Conservation (phyloP, 2,888 invertebrate genomes). For the Strigamia transsilvanica region DNA sequence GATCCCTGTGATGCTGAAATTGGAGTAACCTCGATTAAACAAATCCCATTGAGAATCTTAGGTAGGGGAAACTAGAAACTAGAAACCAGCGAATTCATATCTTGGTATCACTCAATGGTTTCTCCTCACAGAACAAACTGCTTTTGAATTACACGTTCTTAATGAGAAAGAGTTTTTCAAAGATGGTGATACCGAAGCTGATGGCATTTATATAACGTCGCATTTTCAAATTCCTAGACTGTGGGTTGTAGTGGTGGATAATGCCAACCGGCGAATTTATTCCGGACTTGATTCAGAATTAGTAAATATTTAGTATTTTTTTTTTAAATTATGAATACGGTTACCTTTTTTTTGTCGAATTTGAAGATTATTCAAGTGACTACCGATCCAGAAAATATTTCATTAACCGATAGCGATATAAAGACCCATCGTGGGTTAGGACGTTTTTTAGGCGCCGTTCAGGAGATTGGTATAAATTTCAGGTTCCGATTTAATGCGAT, state of each 20-base stretch:
- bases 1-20: background rate
- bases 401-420: background rate
- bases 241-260: background rate
- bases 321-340: background rate
- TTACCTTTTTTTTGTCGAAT: background rate
- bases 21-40: background rate
- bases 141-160: background rate
- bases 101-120: too few species aligned
- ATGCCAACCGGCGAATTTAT: background rate
- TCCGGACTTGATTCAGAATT: conserved; percentile 1
- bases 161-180: background rate
- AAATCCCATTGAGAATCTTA: too few species aligned
- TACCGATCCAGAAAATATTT: background rate
- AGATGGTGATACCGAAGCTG: background rate
- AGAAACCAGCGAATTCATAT: too few species aligned
- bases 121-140: background rate
- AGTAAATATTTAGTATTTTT: background rate
- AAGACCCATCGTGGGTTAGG: background rate
- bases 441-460: background rate
- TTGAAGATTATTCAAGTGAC: background rate
- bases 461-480: background rate
- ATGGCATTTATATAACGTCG: background rate
- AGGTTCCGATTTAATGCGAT: background rate
- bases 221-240: conserved; percentile 1
- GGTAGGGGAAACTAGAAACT: too few species aligned